Conservation (phyloP, 2,113 vertebrate species). For the Rhinoptilus africanus region DNA sequence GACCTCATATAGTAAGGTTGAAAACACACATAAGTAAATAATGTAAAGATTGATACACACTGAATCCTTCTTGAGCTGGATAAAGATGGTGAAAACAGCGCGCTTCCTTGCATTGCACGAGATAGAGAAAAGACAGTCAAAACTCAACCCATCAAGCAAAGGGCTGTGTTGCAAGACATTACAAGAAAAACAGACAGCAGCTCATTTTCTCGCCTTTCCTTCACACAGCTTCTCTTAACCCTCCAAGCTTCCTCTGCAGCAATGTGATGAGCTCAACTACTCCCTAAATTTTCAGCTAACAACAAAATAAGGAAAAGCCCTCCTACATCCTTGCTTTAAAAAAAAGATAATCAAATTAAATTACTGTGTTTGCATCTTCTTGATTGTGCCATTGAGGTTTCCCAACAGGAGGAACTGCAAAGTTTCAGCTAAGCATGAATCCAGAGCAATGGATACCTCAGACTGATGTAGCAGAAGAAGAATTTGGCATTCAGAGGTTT, state of each 20-base stretch:
- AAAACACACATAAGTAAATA: background rate
- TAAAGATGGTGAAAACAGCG: background rate
- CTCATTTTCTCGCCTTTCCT: background rate
- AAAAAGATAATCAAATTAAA: background rate
- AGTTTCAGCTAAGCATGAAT: background rate
- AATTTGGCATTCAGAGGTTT: background rate
- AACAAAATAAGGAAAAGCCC: background rate
- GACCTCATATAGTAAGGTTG: background rate
- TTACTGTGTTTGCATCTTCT: background rate
- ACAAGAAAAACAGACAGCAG: background rate
- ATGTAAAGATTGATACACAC: background rate
- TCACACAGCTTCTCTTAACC: background rate
- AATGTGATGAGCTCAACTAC: background rate
- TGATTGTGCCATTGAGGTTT: background rate
- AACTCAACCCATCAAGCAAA: background rate
- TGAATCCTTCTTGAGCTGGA: background rate
- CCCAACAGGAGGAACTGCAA: background rate
- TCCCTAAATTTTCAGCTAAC: background rate
- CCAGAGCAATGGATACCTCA: background rate
- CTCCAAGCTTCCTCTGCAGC: background rate
- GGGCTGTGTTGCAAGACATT: background rate
- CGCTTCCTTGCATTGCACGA: background rate
- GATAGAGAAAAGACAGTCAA: background rate
- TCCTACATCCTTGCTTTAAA: background rate
- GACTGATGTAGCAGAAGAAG: background rate